phyloP scores from a whole-genome alignment of 2,113 vertebrate species.

The Pithys albifrons region DNA sequence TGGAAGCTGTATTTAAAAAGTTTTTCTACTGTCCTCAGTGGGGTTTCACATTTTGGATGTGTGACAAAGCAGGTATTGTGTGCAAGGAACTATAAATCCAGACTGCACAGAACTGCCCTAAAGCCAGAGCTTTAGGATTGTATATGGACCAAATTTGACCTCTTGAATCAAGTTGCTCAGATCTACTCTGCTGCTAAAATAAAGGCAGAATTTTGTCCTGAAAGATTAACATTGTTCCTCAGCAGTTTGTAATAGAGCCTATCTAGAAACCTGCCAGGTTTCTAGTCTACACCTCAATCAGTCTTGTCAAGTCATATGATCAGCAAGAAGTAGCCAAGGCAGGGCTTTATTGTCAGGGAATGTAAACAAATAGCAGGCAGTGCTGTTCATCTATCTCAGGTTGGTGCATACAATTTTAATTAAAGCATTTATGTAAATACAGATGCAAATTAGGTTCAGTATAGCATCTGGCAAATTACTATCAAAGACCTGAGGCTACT shows the following conservation, averaged over 20 bases:
- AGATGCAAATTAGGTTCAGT: conserved; percentile 45
- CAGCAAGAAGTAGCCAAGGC: not conserved
- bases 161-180: not conserved
- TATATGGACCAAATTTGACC: rapidly evolving
- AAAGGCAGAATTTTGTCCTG: not conserved
- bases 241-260: not conserved
- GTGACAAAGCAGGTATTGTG: not conserved
- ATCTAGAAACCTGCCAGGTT: not conserved
- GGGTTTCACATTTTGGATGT: not conserved
- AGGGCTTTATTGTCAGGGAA: conserved; percentile 16
- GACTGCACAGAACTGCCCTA: not conserved
- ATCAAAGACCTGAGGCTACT: conserved; percentile 29
- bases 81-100: not conserved
- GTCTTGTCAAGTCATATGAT: not conserved
- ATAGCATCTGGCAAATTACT: conserved; percentile 56
- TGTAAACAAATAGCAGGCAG: conserved; percentile 20
- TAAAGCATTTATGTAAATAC: conserved; percentile 65
- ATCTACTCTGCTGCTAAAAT: not conserved
- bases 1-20: not conserved
- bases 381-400: conserved; percentile 3
- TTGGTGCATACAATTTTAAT: conserved; percentile 47
- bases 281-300: not conserved
- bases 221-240: not conserved
- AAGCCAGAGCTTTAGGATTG: not conserved
- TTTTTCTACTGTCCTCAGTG: not conserved